Evolutionary conservation across 2,888 invertebrate species (phyloP).

Genomic region (Scrobipalpa costella): DNA sequence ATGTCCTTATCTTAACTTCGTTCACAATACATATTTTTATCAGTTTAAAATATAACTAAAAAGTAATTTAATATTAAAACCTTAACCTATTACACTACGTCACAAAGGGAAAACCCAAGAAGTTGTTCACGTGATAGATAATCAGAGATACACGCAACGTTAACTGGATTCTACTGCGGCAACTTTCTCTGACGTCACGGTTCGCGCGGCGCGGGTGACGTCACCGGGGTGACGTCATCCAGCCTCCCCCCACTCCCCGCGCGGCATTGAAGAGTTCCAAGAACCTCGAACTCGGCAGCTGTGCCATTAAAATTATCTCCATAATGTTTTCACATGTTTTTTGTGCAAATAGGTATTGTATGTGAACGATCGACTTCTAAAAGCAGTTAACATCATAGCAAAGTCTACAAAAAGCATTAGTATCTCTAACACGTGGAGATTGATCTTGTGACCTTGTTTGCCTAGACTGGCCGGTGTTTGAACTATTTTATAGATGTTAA

Average conservation of each 20-base stretch:
- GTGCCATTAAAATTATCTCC: constrained; percentile 42
- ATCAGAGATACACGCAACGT: constrained; percentile 13
- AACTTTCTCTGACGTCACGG: constrained; percentile 51
- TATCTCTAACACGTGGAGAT: neutral
- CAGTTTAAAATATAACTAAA: neutral
- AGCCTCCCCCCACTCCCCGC: constrained; percentile 40
- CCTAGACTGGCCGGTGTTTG: constrained; percentile 5
- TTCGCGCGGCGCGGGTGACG: constrained; percentile 61
- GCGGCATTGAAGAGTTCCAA: constrained; percentile 51
- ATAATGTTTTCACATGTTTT: constrained; percentile 32
- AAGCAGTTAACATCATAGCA: neutral
- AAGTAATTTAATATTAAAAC: neutral
- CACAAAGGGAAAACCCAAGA: constrained; percentile 6
- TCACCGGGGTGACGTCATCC: constrained; percentile 65
- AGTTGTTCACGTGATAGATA: constrained; percentile 8
- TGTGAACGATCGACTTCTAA: neutral
- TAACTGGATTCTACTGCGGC: constrained; percentile 26
- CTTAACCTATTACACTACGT: neutral
- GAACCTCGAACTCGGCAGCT: constrained; percentile 48
- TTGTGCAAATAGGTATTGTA: constrained; percentile 11
- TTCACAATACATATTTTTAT: neutral
- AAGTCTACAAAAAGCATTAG: neutral
- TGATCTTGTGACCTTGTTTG: neutral
- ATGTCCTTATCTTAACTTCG: neutral
- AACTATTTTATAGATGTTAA: neutral